These are phyloP conservation scores for Alviniconcha strummeri DNA, from an alignment of 2,888 invertebrate species.

Conservation along the genomic window DNA sequence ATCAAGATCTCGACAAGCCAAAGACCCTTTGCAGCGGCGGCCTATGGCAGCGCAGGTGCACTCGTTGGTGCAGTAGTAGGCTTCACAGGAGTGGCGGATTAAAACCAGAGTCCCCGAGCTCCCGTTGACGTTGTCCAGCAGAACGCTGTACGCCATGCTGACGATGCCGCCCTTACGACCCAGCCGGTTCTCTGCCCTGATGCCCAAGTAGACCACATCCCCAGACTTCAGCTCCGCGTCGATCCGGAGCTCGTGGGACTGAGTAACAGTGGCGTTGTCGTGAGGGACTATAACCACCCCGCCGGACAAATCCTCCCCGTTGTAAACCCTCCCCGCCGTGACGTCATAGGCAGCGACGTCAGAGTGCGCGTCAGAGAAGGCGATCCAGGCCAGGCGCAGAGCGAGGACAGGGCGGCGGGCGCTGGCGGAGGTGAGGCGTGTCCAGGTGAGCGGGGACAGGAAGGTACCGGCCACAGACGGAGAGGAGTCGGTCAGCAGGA, in stretches of 20 bases:
- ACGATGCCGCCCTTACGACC: constrained; percentile 12
- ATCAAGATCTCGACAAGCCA: background rate
- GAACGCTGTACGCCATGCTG: constrained; percentile 14
- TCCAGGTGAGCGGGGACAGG: constrained; percentile 6
- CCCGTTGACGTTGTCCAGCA: background rate
- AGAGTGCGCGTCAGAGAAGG: constrained; percentile 45
- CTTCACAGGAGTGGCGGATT: constrained; percentile 41
- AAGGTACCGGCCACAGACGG: constrained; percentile 50
- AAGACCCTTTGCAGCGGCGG: constrained; percentile 35
- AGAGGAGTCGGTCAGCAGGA: constrained; percentile 47
- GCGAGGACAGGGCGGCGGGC: background rate
- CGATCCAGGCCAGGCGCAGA: background rate
- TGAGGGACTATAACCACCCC: background rate
- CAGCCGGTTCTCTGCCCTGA: constrained; percentile 46
- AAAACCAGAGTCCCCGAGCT: constrained; percentile 33
- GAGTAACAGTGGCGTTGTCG: background rate
- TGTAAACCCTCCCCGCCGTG: background rate
- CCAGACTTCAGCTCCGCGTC: background rate
- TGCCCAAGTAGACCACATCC: constrained; percentile 33
- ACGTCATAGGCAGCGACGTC: constrained; percentile 35
- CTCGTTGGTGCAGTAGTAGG: constrained; percentile 41
- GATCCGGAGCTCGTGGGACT: background rate
- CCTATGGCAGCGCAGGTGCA: constrained; percentile 45
- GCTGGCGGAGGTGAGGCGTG: background rate
- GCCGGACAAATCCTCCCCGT: background rate